Conservation (phyloP, 2,888 invertebrate species). For the Cheilosia vulpina region DNA sequence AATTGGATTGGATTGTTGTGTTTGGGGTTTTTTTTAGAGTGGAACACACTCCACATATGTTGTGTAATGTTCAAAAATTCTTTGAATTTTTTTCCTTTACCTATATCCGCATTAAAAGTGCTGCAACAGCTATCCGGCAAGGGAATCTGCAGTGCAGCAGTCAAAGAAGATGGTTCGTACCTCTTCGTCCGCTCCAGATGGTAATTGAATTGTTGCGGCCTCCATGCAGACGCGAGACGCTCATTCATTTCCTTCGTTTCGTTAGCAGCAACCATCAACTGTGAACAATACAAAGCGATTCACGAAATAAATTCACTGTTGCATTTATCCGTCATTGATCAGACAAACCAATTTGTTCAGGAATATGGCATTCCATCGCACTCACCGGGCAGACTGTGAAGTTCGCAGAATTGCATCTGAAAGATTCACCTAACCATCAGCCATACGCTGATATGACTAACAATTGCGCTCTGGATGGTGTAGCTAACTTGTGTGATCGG, state of each 20-base stretch:
- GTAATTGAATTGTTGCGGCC: slow-evolving; percentile 55
- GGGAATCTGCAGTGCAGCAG: slow-evolving; percentile 10
- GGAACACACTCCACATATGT: slow-evolving; percentile 40
- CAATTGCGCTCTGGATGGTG: not conserved
- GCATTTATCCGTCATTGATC: slow-evolving; percentile 41
- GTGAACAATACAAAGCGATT: slow-evolving; percentile 18
- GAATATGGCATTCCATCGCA: slow-evolving; percentile 32
- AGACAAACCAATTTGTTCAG: slow-evolving; percentile 57
- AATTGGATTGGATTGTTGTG: slow-evolving; percentile 33
- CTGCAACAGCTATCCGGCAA: slow-evolving; percentile 19
- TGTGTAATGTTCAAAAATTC: slow-evolving; percentile 57
- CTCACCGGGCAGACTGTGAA: slow-evolving; percentile 10
- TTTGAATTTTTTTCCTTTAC: slow-evolving; percentile 39
- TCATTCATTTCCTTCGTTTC: slow-evolving; percentile 14
- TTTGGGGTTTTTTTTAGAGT: slow-evolving; percentile 16
- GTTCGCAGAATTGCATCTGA: slow-evolving; percentile 12
- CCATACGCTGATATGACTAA: not conserved
- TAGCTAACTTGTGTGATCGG: not conserved
- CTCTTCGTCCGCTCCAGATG: slow-evolving; percentile 58
- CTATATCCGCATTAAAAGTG: slow-evolving; percentile 58
- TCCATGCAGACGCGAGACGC: slow-evolving; percentile 16
- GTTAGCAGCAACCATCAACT: slow-evolving; percentile 9
- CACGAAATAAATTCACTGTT: slow-evolving; percentile 24
- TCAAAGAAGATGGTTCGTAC: slow-evolving; percentile 15
- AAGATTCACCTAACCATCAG: not conserved